A percentile compares a stretch with the other conserved stretches of the same genome.
phyloP scores from a whole-genome alignment of 2,888 invertebrate genomes.

The Beris morrisii region DNA sequence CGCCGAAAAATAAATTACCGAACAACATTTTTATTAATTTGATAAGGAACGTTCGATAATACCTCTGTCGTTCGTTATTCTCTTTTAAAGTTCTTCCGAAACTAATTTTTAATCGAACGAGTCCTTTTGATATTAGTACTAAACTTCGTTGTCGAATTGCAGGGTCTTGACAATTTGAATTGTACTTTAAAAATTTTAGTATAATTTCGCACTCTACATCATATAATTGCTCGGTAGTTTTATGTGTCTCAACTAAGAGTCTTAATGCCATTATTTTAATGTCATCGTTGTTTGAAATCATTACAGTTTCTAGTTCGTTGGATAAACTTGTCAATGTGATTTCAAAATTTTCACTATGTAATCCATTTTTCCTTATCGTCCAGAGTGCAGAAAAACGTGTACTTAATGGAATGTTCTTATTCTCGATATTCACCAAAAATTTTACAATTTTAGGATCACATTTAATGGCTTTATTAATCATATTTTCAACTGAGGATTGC shows the following conservation, averaged over 20 bases:
- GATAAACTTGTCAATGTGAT: slow-evolving; percentile 58
- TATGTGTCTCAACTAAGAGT: slow-evolving; percentile 72
- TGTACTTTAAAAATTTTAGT: slow-evolving; percentile 65
- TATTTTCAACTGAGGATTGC: slow-evolving; percentile 45
- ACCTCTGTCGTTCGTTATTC: slow-evolving; percentile 33
- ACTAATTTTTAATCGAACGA: slow-evolving; percentile 60
- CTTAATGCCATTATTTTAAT: slow-evolving; percentile 69
- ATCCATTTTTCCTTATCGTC: slow-evolving; percentile 57
- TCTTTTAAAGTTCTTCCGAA: slow-evolving; percentile 43
- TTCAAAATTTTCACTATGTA: slow-evolving; percentile 42
- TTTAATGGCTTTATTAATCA: slow-evolving; percentile 50
- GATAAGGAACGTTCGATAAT: slow-evolving; percentile 58
- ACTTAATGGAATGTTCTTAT: slow-evolving; percentile 45
- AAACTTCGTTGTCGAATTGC: slow-evolving; percentile 69
- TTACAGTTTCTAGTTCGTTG: slow-evolving; percentile 59
- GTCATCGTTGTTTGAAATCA: slow-evolving; percentile 59
- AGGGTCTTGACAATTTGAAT: slow-evolving; percentile 69
- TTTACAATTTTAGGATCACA: slow-evolving; percentile 45
- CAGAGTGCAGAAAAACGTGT: slow-evolving; percentile 53
- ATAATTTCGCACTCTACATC: slow-evolving; percentile 66
- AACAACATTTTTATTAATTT: slow-evolving; percentile 60
- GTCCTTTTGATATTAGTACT: slow-evolving; percentile 68
- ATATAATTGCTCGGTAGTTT: slow-evolving; percentile 68
- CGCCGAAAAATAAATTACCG: slow-evolving; percentile 62
- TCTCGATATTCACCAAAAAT: slow-evolving; percentile 43